Evolutionary conservation across 2,888 invertebrate species (phyloP).

Genomic region (Microdon myrmicae): DNA sequence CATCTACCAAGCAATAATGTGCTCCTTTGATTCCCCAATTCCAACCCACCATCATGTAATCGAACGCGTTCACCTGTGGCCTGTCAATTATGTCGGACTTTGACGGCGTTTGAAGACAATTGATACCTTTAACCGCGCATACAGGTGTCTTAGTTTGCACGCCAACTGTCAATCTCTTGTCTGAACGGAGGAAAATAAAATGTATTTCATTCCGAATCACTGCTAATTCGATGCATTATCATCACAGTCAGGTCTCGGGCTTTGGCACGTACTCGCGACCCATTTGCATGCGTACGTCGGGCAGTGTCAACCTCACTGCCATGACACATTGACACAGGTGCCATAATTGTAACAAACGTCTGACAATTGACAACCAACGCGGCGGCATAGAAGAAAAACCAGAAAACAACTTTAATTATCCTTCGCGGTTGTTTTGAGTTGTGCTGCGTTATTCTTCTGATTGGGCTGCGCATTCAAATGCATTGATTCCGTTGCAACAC

Average conservation of each 20-base stretch:
- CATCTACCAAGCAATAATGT: too few relatives aligned
- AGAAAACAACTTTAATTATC: constrained; percentile 45
- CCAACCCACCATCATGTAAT: constrained; percentile 1
- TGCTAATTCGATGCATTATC: constrained; percentile 33
- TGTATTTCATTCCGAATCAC: constrained; percentile 12
- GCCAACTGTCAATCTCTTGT: constrained; percentile 32
- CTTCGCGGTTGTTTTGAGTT: too few relatives aligned
- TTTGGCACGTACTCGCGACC: too few relatives aligned
- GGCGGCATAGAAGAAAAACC: constrained; percentile 19
- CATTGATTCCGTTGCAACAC: constrained; percentile 14
- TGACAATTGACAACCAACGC: constrained; percentile 34
- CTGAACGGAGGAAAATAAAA: background rate
- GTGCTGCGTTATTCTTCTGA: constrained; percentile 2
- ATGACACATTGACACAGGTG: constrained; percentile 46
- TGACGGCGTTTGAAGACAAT: constrained; percentile 32
- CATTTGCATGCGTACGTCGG: constrained; percentile 13
- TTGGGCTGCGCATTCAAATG: constrained; percentile 34
- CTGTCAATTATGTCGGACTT: constrained; percentile 45
- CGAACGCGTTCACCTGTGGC: constrained; percentile 32
- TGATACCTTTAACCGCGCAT: constrained; percentile 23
- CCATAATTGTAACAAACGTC: constrained; percentile 47
- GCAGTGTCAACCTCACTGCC: background rate
- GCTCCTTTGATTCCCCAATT: background rate
- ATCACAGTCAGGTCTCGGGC: background rate
- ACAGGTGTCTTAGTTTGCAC: constrained; percentile 26